phyloP scores from a whole-genome alignment of 2,797 vertebrate genomes.

The Pseudochaenichthys georgianus region DNA sequence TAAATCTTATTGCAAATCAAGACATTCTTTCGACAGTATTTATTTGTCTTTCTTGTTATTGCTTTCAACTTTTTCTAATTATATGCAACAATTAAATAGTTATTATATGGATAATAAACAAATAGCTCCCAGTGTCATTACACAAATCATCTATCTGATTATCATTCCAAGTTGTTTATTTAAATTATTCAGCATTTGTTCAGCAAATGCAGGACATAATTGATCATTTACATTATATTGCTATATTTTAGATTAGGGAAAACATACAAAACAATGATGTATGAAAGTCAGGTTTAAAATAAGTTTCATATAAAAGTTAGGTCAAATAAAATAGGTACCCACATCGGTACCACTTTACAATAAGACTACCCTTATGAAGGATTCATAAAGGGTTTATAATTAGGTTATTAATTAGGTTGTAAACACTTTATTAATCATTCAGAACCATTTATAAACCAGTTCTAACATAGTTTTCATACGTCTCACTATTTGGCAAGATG shows the following conservation, averaged over 20 bases:
- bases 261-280: neutral
- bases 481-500: too few species aligned
- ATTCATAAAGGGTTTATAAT: too few species aligned
- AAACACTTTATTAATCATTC: too few species aligned
- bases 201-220: constrained; percentile 1
- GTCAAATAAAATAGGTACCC: neutral
- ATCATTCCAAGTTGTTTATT: neutral
- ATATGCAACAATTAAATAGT: neutral
- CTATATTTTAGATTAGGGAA: neutral
- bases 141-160: neutral
- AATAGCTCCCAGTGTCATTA: neutral
- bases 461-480: too few species aligned
- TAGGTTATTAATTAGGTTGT: too few species aligned
- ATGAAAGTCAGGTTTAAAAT: neutral
- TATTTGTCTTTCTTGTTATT: neutral
- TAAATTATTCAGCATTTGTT: neutral
- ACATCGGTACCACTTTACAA: too few species aligned
- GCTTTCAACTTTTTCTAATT: neutral
- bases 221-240: neutral
- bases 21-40: neutral
- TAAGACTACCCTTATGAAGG: too few species aligned
- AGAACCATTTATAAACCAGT: too few species aligned
- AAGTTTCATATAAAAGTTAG: neutral
- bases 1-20: neutral
- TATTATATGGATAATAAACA: neutral